Base-by-base conservation (phyloP, 2,888 invertebrate genomes). In the Conchocele bisecta region DNA sequence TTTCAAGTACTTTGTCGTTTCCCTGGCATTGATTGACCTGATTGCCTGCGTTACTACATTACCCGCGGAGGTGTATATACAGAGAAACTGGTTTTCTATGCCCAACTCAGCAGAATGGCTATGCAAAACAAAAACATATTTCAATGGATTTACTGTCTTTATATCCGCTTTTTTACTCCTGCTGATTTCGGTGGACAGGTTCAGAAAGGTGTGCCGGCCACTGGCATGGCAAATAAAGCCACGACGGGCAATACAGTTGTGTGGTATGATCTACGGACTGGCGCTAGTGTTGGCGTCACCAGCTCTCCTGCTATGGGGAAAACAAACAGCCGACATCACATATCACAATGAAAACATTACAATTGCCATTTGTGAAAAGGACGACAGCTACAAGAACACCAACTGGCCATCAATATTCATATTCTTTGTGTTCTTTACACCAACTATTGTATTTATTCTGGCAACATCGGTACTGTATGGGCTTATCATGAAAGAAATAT, bases 121-220 rank as follows among this genome's bases (percentile, higher is more conserved):
- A 9, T 66, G 66, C 20, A 66, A 66, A 41, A 41, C 51, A 17
- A 66, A 66, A 50, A 66, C 58, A 15, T 66, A 58, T 31, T 66
- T 66, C 51, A 66, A 66, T 33, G 66, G 66, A 66, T 66, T 66
- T 42, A 58, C 66, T 20, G 66, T 66, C 9, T 66, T 66, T 29
- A 41, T 66, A 41, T 41, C 31, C 9, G 66, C 66, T 5, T 66
- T 66, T 26, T 33, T 58, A 26, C 50, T 66, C 11, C 50, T 66
- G n/a, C 66, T 66, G 6, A 57, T 66, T 15, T 37, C 66, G 37
- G 46, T 66, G 20, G 66, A 66, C 28, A 24, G 66, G 31, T 66
- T 31, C 51, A 37, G 66, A 42, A 66, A 66, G 42, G 57, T 58
- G 1, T 66, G 66, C 26, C 41, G 28, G 7, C 66, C 66, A 39